phyloP scores from a whole-genome alignment of 1,140 invertebrate species.

The Brevipalpus yothersi region DNA sequence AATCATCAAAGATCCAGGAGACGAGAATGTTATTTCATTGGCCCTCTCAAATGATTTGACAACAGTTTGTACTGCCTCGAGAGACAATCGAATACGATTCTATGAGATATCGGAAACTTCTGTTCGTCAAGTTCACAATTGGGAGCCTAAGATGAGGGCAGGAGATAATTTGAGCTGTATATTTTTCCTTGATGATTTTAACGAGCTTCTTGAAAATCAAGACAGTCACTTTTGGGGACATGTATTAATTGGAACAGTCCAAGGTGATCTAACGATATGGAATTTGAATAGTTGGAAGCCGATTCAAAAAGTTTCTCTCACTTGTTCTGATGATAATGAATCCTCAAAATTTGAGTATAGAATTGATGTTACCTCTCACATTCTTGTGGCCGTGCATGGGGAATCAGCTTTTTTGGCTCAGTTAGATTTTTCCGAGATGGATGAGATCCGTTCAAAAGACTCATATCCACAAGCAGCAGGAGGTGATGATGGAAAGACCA shows the following conservation, averaged over 20 bases:
- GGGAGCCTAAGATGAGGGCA: not conserved
- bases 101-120: not conserved
- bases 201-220: not conserved
- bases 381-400: not conserved
- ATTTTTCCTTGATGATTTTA: not conserved
- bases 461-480: not conserved
- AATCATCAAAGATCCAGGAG: not conserved
- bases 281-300: not conserved
- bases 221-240: not conserved
- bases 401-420: not conserved
- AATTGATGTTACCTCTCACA: not conserved
- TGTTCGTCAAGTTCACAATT: not conserved
- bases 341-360: not conserved
- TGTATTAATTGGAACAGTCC: not conserved
- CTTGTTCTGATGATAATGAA: not conserved
- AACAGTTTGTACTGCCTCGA: not conserved
- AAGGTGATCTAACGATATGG: slow-evolving; percentile 1
- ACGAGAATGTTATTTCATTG: not conserved
- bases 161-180: not conserved
- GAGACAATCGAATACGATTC: not conserved
- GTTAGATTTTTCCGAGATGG: not conserved
- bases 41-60: not conserved
- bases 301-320: not conserved
- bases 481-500: not conserved
- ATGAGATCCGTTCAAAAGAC: not conserved